Evolutionary conservation across 2,113 vertebrate genomes (phyloP), one percentile per base, ranked within the genome.

Genomic region (Hypocryptadius cinnamomeus): DNA sequence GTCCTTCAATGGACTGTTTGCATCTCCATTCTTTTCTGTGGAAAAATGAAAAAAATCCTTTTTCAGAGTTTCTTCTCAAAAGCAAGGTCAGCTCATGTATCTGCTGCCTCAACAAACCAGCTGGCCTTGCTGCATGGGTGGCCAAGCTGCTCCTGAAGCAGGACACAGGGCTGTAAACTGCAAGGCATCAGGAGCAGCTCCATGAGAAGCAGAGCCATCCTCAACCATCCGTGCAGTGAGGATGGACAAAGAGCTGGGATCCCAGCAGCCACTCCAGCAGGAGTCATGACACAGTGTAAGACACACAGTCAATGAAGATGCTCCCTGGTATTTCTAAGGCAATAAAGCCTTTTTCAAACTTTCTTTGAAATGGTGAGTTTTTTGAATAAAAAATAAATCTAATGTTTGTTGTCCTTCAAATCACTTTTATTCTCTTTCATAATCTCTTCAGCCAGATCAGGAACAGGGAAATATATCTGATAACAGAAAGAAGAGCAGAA

Each of bases 181-280:
- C 39, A 31, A 40, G 51, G 57, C 33, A 28, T 47, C 45, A 20
- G 71, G 12, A 90, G 39, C 79, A 70, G 57, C 27, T 44, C 35
- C 12, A 17, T 0, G 0, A 77, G 53, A 53, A 90, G 47, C 10
- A 1, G 51, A 74, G 51, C 28, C 40, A 31, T 63, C 47, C 59
- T 50, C 24, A 85, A 42, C 40, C 17, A 40, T 20, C 54, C 0
- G 0, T 40, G 44, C 0, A 0, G 30, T 17, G 21, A 85, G 47
- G 39, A 42, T 11, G 30, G 39, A 65, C 42, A 66, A 76, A 59
- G 47, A 66, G 39, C 70, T 2, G 6, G 42, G 31, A 53, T 44
- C n/a, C 65, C 66, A 8, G 66, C 51, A 92, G 54, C n/a, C 31
- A 3, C 28, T 66, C 42, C 5, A 57, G 33, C 7, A 5, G 12